phyloP scores from a whole-genome alignment of 1,140 invertebrate species.

The Hormaphis cornu region DNA sequence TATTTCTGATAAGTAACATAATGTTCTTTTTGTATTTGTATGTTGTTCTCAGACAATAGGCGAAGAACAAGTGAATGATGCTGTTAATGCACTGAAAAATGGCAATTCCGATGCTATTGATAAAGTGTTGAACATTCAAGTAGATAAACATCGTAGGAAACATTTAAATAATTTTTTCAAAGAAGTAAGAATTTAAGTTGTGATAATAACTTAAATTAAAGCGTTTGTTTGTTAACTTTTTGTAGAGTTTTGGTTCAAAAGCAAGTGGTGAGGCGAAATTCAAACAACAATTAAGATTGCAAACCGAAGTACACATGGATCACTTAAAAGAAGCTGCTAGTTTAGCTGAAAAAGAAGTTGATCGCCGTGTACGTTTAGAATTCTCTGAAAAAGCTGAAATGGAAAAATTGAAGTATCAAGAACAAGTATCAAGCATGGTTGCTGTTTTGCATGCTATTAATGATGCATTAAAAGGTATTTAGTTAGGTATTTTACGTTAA shows the following conservation, averaged over 20 bases:
- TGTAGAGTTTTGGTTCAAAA: constrained; percentile 52
- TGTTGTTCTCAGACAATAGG: constrained; percentile 50
- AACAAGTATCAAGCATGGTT: constrained; percentile 67
- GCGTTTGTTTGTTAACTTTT: constrained; percentile 6
- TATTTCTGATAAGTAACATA: too few species aligned
- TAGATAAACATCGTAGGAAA: constrained; percentile 49
- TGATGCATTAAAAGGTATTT: constrained; percentile 68
- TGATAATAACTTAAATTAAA: background rate
- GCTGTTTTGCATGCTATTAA: constrained; percentile 81
- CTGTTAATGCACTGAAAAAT: constrained; percentile 47
- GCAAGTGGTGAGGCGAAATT: constrained; percentile 63
- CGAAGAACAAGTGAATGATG: constrained; percentile 52
- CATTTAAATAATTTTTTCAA: constrained; percentile 49
- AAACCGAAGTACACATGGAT: constrained; percentile 72
- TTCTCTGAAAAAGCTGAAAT: constrained; percentile 60
- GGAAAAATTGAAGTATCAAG: constrained; percentile 61
- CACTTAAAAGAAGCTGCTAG: constrained; percentile 65
- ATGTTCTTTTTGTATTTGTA: too few species aligned
- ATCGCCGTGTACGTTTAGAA: constrained; percentile 52
- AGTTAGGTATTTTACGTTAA: background rate
- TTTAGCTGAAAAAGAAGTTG: constrained; percentile 59
- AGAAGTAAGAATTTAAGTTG: constrained; percentile 41
- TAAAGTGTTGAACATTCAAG: constrained; percentile 46
- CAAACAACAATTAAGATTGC: constrained; percentile 63
- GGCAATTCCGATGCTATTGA: constrained; percentile 43